phyloP scores from a whole-genome alignment of 2,797 vertebrate genomes.

The Eospalax fontanierii region DNA sequence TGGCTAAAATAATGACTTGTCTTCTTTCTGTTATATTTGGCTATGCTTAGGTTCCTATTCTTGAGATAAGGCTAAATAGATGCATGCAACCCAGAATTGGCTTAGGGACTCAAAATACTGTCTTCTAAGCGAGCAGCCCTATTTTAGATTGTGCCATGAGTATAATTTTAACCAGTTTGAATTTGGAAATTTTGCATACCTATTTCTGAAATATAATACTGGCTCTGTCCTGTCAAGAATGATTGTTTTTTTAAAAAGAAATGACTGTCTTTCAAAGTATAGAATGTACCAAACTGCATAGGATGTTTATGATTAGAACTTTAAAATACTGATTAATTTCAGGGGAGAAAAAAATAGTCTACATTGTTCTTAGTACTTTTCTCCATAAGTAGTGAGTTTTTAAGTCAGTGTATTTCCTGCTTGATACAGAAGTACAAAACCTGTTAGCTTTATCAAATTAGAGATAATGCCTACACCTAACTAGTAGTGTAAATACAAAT shows the following conservation, averaged over 20 bases:
- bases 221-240: conserved; percentile 37
- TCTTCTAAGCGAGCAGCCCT: conserved; percentile 50
- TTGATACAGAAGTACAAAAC: neutral
- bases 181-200: conserved; percentile 56
- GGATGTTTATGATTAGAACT: conserved; percentile 64
- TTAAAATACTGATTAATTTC: conserved; percentile 56
- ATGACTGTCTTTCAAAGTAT: conserved; percentile 48
- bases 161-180: conserved; percentile 67
- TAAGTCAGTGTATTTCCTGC: conserved; percentile 53
- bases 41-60: conserved; percentile 39
- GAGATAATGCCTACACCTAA: conserved; percentile 46
- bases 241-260: conserved; percentile 56
- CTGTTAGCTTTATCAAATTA: conserved; percentile 30
- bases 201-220: conserved; percentile 60
- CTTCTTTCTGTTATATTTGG: neutral
- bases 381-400: conserved; percentile 31
- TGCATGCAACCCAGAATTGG: conserved; percentile 53
- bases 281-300: conserved; percentile 32
- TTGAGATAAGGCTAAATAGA: conserved; percentile 43
- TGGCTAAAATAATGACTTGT: conserved; percentile 52
- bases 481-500: conserved; percentile 23
- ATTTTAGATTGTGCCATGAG: conserved; percentile 56
- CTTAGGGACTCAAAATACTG: conserved; percentile 67
- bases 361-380: conserved; percentile 64
- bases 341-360: conserved; percentile 43